Base-by-base conservation (phyloP, 2,888 invertebrate genomes). In the Troides aeacus region DNA sequence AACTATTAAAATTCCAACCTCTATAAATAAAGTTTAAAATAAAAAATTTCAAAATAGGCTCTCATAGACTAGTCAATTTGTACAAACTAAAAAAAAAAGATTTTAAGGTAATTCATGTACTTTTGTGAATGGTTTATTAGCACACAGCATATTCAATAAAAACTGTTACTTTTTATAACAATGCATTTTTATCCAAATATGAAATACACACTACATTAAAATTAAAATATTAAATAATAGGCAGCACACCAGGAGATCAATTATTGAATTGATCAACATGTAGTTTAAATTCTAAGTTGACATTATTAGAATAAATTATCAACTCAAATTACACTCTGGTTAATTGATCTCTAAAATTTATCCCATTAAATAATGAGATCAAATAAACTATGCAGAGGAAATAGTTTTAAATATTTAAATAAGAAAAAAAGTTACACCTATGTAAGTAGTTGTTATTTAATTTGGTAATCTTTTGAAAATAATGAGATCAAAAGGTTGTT, bases 401-500 rank as follows among this genome's bases (percentile, higher is more conserved):
- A 30, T 58, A 15, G 15, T n/a, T 61, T 18, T 39, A 61, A n/a
- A 8, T 61, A 61, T 61, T 61, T 39, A 39, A 61, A 39, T 58
- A 64, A 39, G n/a, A 65, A 62, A 58, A 62, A n/a, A 24, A 24
- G 36, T 64, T 66, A 66, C 50, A 42, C 23, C 70, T 70, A 70
- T n/a, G n/a, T 70, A 70, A 70, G 66, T 70, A 70, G 66, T 73
- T 56, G 69, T 71, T 70, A 74, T 71, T 69, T 66, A 59, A 72
- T 73, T 78, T 79, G 81, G 76, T 80, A 76, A 76, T 75, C 74
- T 74, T 77, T 77, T 74, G 72, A 78, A 68, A 78, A 75, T 72
- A 75, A 76, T 88, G 90, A 89, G 90, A 90, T 91, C 90, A 85
- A 80, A 79, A 76, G 75, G 76, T 75, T 73, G 70, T 72, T 74